Evolutionary conservation across 2,113 vertebrate species (phyloP).

Genomic region (Eclectus roratus): DNA sequence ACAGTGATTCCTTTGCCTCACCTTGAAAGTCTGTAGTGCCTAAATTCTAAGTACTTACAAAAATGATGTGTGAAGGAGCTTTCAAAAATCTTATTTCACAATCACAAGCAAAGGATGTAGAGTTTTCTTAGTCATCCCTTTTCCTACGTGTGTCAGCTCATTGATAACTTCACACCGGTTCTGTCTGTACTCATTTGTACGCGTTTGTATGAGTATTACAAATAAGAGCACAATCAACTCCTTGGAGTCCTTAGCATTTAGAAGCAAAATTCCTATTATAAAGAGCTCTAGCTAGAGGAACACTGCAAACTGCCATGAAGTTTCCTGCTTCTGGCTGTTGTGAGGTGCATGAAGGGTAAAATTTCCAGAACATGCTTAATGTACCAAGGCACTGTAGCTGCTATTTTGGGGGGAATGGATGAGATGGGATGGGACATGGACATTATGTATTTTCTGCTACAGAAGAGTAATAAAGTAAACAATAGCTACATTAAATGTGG

Average conservation of each 20-base stretch:
- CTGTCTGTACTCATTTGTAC: neutral
- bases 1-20: neutral
- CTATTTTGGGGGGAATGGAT: neutral
- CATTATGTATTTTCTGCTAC: neutral
- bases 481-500: neutral
- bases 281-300: neutral
- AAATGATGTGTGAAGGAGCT: neutral
- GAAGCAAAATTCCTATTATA: neutral
- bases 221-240: neutral
- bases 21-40: neutral
- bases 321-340: neutral
- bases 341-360: neutral
- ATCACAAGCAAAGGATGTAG: neutral
- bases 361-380: neutral
- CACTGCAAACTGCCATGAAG: neutral
- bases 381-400: neutral
- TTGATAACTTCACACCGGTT: neutral
- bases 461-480: neutral
- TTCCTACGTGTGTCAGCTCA: accelerated
- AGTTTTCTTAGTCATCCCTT: neutral
- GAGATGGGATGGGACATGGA: too few species aligned
- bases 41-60: neutral
- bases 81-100: neutral
- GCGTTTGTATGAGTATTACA: neutral
- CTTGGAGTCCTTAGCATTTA: neutral